Base-by-base conservation (phyloP, 1,140 invertebrate genomes). In the Polyergus mexicanus region DNA sequence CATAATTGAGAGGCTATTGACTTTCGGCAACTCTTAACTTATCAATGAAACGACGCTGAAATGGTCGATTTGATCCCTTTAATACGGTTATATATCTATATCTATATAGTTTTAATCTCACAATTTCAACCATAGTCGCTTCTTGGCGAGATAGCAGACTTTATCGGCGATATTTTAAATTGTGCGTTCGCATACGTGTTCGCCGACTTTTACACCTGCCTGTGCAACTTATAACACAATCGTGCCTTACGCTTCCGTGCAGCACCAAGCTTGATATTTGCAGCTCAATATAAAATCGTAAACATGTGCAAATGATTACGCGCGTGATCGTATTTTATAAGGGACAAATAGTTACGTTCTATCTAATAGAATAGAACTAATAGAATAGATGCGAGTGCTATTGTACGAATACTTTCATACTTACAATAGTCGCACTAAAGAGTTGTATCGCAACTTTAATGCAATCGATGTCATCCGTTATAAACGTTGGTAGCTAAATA, bases 101-200 rank as follows among this genome's bases (percentile, higher is more conserved):
- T 44, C 76, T 22, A 78, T 78, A 72, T 72, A 72, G 54, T 38
- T 32, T 54, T 81, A 72, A 60, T 38, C 66, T 81, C 68, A 54
- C 66, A 38, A 83, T 74, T 74, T 47, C 38, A 41, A 74, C 47
- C 35, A 4, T 56, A 38, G 68, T 72, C 25, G 35, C 38, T 81
- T 72, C 35, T 19, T 38, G 65, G 38, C 56, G 38, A 72, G 44
- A 32, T 41, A 60, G 78, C 68, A 13, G 47, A 83, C 38, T 83
- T 83, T 83, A 83, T 83, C 68, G 68, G 68, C 78, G 25, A 83
- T 83, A 83, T 83, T 83, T 83, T 60, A 60, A 74, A 74, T 72
- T 68, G 25, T 41, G 54, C 51, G 19, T 16, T 1, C 54, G 54
- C 13, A 22, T 60, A 44, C 19, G 66, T 11, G 16, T 54, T 60